A percentile compares a stretch with the other conserved stretches of the same genome.
Conservation (phyloP, 2,888 invertebrate genomes). For the Alcis repandata region DNA sequence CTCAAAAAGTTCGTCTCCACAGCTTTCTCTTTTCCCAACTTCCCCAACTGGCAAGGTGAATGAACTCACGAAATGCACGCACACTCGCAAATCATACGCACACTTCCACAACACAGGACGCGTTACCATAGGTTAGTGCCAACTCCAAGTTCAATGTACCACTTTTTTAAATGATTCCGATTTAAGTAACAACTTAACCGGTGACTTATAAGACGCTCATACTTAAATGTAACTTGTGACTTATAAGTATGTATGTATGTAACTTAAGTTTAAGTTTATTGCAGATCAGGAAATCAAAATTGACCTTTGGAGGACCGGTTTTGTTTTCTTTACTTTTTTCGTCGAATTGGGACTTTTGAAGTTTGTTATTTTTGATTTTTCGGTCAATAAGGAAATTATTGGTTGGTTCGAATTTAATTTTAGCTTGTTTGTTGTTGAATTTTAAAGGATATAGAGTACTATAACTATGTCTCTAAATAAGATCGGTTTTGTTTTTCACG, state of each 20-base stretch:
- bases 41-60: conserved; percentile 85
- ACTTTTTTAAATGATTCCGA: conserved; percentile 49
- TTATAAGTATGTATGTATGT: neutral
- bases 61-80: conserved; percentile 85
- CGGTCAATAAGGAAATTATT: neutral
- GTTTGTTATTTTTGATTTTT: neutral
- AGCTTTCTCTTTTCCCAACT: conserved; percentile 69
- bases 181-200: conserved; percentile 27
- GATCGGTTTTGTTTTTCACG: too few species aligned
- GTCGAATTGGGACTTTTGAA: conserved; percentile 15
- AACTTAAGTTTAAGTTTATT: conserved; percentile 30
- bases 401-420: neutral
- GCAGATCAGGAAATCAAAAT: conserved; percentile 29
- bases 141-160: conserved; percentile 64
- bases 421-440: neutral
- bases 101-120: conserved; percentile 63
- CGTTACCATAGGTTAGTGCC: conserved; percentile 78
- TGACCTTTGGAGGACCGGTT: conserved; percentile 22
- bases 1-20: conserved; percentile 55
- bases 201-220: neutral
- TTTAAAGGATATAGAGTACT: neutral
- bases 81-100: conserved; percentile 58
- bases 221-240: neutral
- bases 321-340: conserved; percentile 17
- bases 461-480: too few species aligned